phyloP scores from a whole-genome alignment of 2,888 invertebrate species.

The Clitarchus hookeri region DNA sequence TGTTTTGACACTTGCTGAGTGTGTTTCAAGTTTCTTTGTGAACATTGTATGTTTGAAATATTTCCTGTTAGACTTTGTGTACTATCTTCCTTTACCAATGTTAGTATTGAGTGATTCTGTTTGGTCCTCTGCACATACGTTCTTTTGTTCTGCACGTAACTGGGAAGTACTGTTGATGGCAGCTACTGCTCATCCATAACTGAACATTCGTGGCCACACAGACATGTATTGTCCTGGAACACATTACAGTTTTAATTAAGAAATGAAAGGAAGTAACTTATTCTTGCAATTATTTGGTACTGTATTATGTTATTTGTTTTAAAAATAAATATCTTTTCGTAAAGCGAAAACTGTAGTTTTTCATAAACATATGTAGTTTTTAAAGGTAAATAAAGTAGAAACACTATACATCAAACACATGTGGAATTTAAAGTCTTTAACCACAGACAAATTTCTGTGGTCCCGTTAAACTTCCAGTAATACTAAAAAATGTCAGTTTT shows the following conservation, averaged over 20 bases:
- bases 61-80: not conserved
- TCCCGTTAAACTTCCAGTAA: no score
- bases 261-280: not conserved
- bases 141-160: not conserved
- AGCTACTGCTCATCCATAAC: not conserved
- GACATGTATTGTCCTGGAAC: not conserved
- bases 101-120: not conserved
- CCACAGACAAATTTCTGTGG: no score
- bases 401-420: no score
- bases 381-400: no score
- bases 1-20: not conserved
- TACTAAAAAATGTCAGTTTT: no score
- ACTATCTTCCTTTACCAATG: not conserved
- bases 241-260: not conserved
- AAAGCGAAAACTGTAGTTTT: conserved; percentile 1
- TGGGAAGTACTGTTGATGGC: not conserved
- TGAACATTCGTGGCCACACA: not conserved
- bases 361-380: not conserved
- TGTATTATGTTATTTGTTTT: conserved; percentile 3
- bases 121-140: not conserved
- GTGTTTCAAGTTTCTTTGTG: not conserved
- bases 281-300: not conserved
- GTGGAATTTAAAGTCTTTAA: no score
- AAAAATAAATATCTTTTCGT: conserved; percentile 4
- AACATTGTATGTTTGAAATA: not conserved